These are phyloP conservation scores for Brachionus manjavacas DNA, from an alignment of 1,140 invertebrate species.

Conservation along the genomic window DNA sequence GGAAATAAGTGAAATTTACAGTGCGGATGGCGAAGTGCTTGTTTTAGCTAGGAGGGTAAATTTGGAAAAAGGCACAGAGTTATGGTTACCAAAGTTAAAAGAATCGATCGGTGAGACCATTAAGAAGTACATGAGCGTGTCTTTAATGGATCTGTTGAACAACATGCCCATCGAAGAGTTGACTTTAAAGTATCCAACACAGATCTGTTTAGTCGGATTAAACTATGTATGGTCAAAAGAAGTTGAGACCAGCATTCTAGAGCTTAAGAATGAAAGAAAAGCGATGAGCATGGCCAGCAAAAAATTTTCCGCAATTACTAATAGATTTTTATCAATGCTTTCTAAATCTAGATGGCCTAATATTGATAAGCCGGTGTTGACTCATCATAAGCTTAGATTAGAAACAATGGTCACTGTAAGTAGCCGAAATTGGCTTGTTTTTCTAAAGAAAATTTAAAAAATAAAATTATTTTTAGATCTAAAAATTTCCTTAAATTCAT, in stretches of 20 bases:
- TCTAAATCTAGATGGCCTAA: slow-evolving; percentile 48
- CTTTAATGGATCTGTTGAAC: slow-evolving; percentile 52
- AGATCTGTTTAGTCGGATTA: slow-evolving; percentile 44
- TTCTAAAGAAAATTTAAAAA: no score
- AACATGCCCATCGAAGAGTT: slow-evolving; percentile 52
- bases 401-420: slow-evolving; percentile 54
- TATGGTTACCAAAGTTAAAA: slow-evolving; percentile 52
- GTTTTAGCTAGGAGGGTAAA: slow-evolving; percentile 51
- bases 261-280: slow-evolving; percentile 55
- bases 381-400: slow-evolving; percentile 52
- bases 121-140: slow-evolving; percentile 47
- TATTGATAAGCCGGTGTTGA: slow-evolving; percentile 52
- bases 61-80: slow-evolving; percentile 52
- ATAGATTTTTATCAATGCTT: slow-evolving; percentile 49
- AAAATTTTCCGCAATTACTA: slow-evolving; percentile 49
- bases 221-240: slow-evolving; percentile 54
- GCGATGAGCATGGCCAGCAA: slow-evolving; percentile 50
- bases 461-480: no score
- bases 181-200: slow-evolving; percentile 50
- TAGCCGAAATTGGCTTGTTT: background rate
- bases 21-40: slow-evolving; percentile 53
- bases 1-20: slow-evolving; percentile 47
- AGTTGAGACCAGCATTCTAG: slow-evolving; percentile 52
- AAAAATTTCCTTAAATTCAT: no score
- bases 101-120: slow-evolving; percentile 51